Percentiles rank a stretch among this genome's conserved stretches.
phyloP scores from a whole-genome alignment of 2,113 vertebrate genomes.

The Narcine bancroftii region DNA sequence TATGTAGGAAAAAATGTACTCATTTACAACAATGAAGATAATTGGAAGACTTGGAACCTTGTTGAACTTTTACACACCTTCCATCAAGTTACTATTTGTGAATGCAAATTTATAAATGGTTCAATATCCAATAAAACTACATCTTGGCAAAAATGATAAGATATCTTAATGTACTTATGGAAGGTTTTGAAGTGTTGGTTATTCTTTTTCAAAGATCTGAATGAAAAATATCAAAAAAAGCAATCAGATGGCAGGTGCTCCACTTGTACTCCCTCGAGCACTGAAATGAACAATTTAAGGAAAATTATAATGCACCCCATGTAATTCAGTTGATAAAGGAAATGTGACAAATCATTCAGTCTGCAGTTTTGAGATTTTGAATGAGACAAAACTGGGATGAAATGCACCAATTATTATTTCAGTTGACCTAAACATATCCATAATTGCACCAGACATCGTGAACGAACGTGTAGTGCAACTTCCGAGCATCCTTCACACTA shows the following conservation, averaged over 20 bases:
- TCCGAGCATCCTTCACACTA: neutral
- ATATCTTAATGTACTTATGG: neutral
- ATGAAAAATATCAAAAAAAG: neutral
- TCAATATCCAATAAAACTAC: neutral
- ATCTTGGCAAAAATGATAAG: neutral
- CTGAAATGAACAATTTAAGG: neutral
- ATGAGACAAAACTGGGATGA: neutral
- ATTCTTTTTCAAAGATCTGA: neutral
- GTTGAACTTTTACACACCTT: neutral
- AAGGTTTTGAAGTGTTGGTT: neutral
- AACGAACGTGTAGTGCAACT: neutral
- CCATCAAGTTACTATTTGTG: neutral
- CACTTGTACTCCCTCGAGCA: neutral
- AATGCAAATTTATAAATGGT: neutral
- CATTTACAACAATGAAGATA: constrained; percentile 15
- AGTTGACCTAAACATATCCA: too few relatives aligned
- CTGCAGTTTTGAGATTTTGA: neutral
- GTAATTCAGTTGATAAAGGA: neutral
- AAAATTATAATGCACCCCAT: neutral
- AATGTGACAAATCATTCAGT: neutral
- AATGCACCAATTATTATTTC: neutral
- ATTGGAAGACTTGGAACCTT: neutral
- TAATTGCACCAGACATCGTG: too few relatives aligned
- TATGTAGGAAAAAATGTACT: constrained; percentile 34
- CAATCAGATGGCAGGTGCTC: neutral